Base-by-base conservation (phyloP, 1,140 invertebrate species). In the Caenorhabditis inopinata region DNA sequence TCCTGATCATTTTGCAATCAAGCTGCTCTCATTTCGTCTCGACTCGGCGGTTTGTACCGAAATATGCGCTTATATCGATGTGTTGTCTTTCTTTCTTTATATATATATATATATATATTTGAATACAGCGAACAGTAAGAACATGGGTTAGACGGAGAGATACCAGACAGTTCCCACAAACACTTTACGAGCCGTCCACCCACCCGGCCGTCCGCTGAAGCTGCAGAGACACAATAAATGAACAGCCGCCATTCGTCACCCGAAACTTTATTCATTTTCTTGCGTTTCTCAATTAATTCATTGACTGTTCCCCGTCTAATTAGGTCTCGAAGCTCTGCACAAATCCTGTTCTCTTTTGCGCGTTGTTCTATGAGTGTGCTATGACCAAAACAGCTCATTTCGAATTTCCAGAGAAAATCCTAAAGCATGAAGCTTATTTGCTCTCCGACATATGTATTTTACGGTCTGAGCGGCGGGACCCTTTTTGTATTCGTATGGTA, bases 141-240 rank as follows among this genome's bases (percentile, higher is more conserved):
- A 21, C 18, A 32, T 38, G 21, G 18, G n/a, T 38, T 38, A 38
- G 32, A 38, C n/a, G 16, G 4, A 38, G 32, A 38, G 32, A 2
- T 21, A 2, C 9, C 32, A 68, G 58, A 68, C 58, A 68, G 9
- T 68, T 68, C 58, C 27, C 58, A 68, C 58, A 68, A 68, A 68
- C 58, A 68, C 58, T 68, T 42, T 68, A 68, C 58, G 58, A 68
- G 58, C 58, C 58, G 58, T 38, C 58, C 58, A 68, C 58, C 58
- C 58, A 68, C 58, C 58, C n/a, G 32, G 32, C 58, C 58, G 14
- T 14, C 11, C n/a, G 18, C 38, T 5, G 14, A 42, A 42, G 38
- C 38, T 42, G 35, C 27, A 62, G 32, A 58, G 51, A 68, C 58
- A 68, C 58, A 68, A 68, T 68, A 68, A 68, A 51, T 21, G 58